Conservation (phyloP, 2,797 vertebrate genomes). For the Falco berigora region DNA sequence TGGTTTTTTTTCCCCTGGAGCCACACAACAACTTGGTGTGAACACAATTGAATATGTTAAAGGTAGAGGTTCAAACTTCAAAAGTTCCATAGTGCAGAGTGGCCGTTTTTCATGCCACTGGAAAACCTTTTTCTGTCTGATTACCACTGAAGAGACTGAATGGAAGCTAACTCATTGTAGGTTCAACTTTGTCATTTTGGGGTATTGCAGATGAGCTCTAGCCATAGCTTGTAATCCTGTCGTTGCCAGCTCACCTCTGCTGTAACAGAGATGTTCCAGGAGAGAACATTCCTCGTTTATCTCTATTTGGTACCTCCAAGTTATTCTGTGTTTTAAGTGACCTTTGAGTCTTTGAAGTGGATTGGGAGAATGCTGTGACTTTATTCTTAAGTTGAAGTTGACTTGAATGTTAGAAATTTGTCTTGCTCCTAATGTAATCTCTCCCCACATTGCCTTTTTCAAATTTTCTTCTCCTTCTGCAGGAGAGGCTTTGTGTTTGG, state of each 20-base stretch:
- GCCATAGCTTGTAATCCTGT: not conserved
- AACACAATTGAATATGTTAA: not conserved
- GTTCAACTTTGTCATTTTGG: not conserved
- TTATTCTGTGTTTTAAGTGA: not conserved
- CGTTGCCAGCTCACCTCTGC: not conserved
- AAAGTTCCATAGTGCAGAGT: not conserved
- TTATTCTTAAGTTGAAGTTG: not conserved
- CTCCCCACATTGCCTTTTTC: fast-evolving
- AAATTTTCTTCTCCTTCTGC: not conserved
- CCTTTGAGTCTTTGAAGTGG: too few relatives aligned
- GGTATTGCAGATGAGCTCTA: not conserved
- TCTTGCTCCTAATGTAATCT: not conserved
- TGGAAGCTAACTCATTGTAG: not conserved
- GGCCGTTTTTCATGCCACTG: not conserved
- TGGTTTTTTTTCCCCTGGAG: not conserved
- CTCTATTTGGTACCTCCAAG: not conserved
- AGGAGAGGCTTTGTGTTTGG: constrained; percentile 92
- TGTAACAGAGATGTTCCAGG: not conserved
- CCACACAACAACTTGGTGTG: not conserved
- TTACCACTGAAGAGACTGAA: not conserved
- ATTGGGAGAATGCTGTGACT: too few relatives aligned
- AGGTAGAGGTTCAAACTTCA: not conserved
- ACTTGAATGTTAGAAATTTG: not conserved
- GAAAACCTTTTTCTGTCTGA: not conserved
- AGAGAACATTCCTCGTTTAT: not conserved